These are phyloP conservation scores for Rynchops niger DNA, from an alignment of 2,113 vertebrate species.

Conservation along the genomic window DNA sequence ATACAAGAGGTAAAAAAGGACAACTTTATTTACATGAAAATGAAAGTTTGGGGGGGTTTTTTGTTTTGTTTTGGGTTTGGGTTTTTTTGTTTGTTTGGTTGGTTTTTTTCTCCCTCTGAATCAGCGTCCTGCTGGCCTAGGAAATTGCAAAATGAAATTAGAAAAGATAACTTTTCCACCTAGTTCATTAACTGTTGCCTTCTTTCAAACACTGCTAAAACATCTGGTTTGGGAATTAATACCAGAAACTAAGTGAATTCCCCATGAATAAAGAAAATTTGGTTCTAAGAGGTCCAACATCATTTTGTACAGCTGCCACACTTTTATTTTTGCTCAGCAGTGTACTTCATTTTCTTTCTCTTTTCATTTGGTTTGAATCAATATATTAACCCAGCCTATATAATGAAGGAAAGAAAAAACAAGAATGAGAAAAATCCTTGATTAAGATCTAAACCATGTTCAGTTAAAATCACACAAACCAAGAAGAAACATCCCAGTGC, in stretches of 20 bases:
- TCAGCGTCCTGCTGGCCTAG: background rate
- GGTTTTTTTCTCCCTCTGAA: background rate
- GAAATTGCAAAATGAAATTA: background rate
- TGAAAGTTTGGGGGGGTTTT: background rate
- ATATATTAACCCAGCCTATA: background rate
- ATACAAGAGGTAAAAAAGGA: background rate
- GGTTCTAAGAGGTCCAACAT: background rate
- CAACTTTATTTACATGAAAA: background rate
- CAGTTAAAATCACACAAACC: background rate
- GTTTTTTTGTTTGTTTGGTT: background rate
- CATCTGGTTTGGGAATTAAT: background rate
- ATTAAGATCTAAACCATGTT: background rate
- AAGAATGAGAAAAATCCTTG: background rate
- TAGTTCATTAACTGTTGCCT: background rate
- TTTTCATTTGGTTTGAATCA: background rate
- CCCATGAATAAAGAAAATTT: background rate
- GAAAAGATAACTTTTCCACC: accelerated
- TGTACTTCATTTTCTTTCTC: background rate
- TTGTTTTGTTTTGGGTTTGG: background rate
- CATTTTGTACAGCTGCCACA: background rate
- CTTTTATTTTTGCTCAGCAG: background rate
- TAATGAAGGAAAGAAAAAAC: background rate
- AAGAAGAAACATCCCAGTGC: background rate
- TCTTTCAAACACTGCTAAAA: background rate
- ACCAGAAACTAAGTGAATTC: background rate